A percentile compares a stretch with the other conserved stretches of the same genome.
Conservation (phyloP, 2,888 invertebrate species). For the Drepanosiphum platanoidis region DNA sequence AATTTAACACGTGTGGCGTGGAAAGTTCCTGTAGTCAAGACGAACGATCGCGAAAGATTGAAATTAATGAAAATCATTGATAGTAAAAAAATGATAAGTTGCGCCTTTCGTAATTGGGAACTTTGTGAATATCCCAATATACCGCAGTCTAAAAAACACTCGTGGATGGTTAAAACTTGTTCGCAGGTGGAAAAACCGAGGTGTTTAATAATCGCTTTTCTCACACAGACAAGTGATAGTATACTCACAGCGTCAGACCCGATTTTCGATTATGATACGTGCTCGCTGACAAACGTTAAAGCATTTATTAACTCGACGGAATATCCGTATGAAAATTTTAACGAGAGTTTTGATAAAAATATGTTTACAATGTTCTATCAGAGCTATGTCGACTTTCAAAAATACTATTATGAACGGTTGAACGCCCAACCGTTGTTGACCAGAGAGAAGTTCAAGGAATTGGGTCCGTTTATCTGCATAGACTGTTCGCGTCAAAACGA, state of each 20-base stretch:
- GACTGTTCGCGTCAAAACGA: constrained; percentile 4
- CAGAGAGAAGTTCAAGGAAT: neutral
- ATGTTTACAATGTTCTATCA: neutral
- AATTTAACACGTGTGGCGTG: neutral
- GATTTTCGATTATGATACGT: neutral
- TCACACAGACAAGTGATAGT: neutral
- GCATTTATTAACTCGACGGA: neutral
- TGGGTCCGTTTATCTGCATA: neutral
- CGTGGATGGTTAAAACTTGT: constrained; percentile 14
- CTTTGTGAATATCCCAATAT: constrained; percentile 25
- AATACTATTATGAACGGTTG: no score
- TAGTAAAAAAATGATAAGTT: neutral
- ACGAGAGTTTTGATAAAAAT: constrained; percentile 8
- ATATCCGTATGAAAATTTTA: constrained; percentile 3
- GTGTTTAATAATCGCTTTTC: neutral
- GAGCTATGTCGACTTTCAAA: neutral
- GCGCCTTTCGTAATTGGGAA: constrained; percentile 23
- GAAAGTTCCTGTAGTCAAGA: neutral
- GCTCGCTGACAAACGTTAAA: constrained; percentile 11
- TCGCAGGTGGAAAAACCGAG: neutral
- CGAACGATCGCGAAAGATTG: neutral
- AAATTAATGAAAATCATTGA: constrained; percentile 23
- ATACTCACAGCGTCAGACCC: neutral
- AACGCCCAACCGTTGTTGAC: no score
- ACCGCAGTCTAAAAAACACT: neutral